Conservation (phyloP, 2,888 invertebrate genomes). For the Arrhopalites spinosus region DNA sequence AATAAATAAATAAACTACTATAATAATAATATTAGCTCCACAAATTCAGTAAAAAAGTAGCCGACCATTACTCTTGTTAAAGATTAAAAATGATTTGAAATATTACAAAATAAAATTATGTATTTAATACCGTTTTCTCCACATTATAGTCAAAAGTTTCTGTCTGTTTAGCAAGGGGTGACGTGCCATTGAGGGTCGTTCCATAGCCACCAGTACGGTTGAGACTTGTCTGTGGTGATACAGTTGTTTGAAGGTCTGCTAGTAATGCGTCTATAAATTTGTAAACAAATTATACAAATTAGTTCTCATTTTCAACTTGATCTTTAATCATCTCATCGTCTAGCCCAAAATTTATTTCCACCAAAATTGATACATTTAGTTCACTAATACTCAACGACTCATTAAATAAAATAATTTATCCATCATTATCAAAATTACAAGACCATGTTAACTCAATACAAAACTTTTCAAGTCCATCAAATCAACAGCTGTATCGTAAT, state of each 20-base stretch:
- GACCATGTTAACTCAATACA: neutral
- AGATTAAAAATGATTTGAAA: neutral
- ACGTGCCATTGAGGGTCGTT: conserved; percentile 48
- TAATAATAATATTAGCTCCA: too few relatives aligned
- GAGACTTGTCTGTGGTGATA: conserved; percentile 63
- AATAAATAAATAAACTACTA: too few relatives aligned
- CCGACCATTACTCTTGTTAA: neutral
- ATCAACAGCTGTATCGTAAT: too few relatives aligned
- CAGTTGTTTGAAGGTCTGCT: conserved; percentile 94
- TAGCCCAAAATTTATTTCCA: too few relatives aligned
- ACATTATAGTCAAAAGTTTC: conserved; percentile 56
- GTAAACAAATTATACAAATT: neutral
- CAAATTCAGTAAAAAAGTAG: too few relatives aligned
- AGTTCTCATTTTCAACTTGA: neutral
- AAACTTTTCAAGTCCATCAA: too few relatives aligned
- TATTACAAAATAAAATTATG: neutral
- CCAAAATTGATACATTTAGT: neutral
- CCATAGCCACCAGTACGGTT: conserved; percentile 54
- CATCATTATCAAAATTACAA: neutral
- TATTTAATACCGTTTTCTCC: conserved; percentile 51
- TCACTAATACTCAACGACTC: neutral
- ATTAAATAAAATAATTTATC: neutral
- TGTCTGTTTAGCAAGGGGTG: conserved; percentile 51
- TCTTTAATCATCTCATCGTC: neutral
- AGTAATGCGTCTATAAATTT: conserved; percentile 88